Base-by-base conservation (phyloP, 2,888 invertebrate genomes). In the Apodemia hepburni region DNA sequence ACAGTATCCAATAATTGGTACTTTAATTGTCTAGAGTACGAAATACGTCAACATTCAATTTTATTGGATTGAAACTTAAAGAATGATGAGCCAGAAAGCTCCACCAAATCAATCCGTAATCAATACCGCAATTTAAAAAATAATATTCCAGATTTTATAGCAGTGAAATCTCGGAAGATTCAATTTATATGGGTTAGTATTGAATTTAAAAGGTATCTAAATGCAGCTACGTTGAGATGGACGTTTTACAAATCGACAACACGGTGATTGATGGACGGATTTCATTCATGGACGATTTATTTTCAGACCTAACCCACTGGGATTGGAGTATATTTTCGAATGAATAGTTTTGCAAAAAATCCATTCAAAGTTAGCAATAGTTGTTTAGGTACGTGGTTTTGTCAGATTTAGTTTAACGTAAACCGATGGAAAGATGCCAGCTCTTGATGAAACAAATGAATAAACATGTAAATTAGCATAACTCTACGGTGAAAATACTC, bases 381-480 rank as follows among this genome's bases (percentile, higher is more conserved):
- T 58, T 61, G 62, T 63, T 62, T 61, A 12, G 12, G 38, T 38
- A 64, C 63, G 61, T 60, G 49, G 58, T 60, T 61, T 63, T 60
- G 62, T 61, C 63, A 66, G 61, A 59, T 61, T 64, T 63, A 64
- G 61, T 66, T 64, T 63, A 61, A 64, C 64, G 57, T 66, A 61
- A 63, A 51, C 22, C 49, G 61, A 64, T 65, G 66, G 62, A 66
- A 58, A 54, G 47, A 49, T 63, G 66, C 68, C 66, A 68, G 51
- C 51, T 22, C 51, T 18, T 51, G 2, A 4, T 22, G 51, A 51
- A 38, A 38, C 38, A 4, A 12, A 12, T 51, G 9, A 22, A 51
- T 51, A 22, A 51, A 51, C 4, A 51, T 51, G 22, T 51, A 12
- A 51, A 51, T 18, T 49, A 12, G 38, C 12, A 38, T 38, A 38